Evolutionary conservation across 2,888 invertebrate species (phyloP).

Genomic region (Pyralis farinalis): DNA sequence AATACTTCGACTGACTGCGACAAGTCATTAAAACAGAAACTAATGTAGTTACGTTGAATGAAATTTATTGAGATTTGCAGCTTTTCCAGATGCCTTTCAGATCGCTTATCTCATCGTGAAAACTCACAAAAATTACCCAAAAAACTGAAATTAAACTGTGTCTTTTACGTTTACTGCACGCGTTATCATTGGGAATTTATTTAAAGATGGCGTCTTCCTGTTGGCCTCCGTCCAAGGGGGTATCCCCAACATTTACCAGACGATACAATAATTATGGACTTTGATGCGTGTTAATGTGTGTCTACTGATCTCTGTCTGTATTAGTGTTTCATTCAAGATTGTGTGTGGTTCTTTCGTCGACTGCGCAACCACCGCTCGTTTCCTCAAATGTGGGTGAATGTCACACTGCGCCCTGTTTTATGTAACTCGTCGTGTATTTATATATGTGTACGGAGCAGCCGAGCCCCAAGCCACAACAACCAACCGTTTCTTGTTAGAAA

Average conservation of each 20-base stretch:
- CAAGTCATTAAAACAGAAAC: too few species aligned
- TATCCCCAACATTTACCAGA: slow-evolving; percentile 72
- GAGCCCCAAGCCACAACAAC: slow-evolving; percentile 39
- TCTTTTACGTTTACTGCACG: slow-evolving; percentile 37
- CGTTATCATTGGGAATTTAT: slow-evolving; percentile 69
- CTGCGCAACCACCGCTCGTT: slow-evolving; percentile 25
- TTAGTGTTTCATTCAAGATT: slow-evolving; percentile 40
- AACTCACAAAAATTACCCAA: neutral
- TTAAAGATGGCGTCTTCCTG: slow-evolving; percentile 69
- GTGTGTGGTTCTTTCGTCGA: slow-evolving; percentile 26
- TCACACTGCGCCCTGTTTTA: slow-evolving; percentile 46
- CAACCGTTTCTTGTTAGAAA: slow-evolving; percentile 65
- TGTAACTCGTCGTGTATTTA: slow-evolving; percentile 35
- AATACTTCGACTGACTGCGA: too few species aligned
- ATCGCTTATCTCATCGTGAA: slow-evolving; percentile 27
- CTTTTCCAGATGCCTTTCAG: too few species aligned
- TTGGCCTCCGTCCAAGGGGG: slow-evolving; percentile 73
- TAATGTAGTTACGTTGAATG: too few species aligned
- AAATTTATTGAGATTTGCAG: too few species aligned
- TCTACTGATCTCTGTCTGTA: slow-evolving; percentile 36
- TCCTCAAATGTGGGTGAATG: slow-evolving; percentile 45
- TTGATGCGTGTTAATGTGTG: slow-evolving; percentile 55
- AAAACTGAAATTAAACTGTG: slow-evolving; percentile 33
- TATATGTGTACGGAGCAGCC: slow-evolving; percentile 46
- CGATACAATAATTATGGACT: slow-evolving; percentile 70